phyloP scores from a whole-genome alignment of 2,888 invertebrate species.

The Toxonevra muliebris region DNA sequence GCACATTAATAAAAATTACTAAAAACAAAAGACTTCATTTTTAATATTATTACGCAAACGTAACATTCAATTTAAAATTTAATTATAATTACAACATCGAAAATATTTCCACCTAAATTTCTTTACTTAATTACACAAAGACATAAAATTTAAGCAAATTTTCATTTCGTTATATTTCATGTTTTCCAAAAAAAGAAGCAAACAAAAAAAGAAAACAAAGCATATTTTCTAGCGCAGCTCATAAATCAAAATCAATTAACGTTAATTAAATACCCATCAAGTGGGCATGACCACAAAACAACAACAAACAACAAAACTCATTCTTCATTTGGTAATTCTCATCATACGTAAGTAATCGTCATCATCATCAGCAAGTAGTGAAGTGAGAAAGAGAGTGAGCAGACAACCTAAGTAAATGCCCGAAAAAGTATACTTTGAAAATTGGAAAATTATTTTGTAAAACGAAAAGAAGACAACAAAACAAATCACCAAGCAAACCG shows the following conservation, averaged over 20 bases:
- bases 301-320: conserved; percentile 29
- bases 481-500: conserved; percentile 29
- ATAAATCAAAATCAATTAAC: conserved; percentile 63
- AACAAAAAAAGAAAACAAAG: too few relatives aligned
- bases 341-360: not conserved
- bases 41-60: too few relatives aligned
- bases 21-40: too few relatives aligned
- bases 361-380: too few relatives aligned
- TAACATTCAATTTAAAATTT: too few relatives aligned
- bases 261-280: conserved; percentile 62
- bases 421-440: conserved; percentile 17
- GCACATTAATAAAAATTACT: too few relatives aligned
- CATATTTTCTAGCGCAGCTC: conserved; percentile 11
- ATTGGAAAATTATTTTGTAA: conserved; percentile 22
- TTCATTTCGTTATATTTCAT: too few relatives aligned
- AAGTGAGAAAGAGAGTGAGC: conserved; percentile 16
- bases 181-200: too few relatives aligned
- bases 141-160: too few relatives aligned
- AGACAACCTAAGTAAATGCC: conserved; percentile 23
- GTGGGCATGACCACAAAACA: conserved; percentile 56
- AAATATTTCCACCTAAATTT: too few relatives aligned
- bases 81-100: too few relatives aligned
- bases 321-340: conserved; percentile 9
- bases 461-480: not conserved
- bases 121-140: too few relatives aligned